A percentile compares a stretch with the other conserved stretches of the same genome.
Conservation (phyloP, 2,113 vertebrate species). For the Tauraco erythrolophus region DNA sequence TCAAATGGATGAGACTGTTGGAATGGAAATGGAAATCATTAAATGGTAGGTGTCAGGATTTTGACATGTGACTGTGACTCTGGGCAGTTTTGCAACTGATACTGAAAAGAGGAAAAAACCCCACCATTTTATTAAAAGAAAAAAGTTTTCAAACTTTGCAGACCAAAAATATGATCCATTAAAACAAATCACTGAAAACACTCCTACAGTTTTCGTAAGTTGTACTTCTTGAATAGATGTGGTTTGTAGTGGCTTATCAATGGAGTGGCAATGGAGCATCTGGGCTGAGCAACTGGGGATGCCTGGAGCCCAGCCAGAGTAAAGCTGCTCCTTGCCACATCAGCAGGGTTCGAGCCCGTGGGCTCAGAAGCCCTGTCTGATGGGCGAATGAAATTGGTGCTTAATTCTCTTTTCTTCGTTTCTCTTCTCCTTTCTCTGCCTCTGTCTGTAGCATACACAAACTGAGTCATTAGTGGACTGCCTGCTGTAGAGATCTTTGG, state of each 20-base stretch:
- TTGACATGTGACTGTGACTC: background rate
- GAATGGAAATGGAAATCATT: slow-evolving; percentile 15
- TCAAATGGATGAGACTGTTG: background rate
- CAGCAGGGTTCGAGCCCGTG: background rate
- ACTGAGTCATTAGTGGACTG: slow-evolving; percentile 61
- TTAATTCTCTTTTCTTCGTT: background rate
- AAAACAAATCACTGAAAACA: background rate
- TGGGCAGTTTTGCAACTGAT: background rate
- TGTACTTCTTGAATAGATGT: background rate
- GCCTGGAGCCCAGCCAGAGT: background rate
- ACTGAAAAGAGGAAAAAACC: background rate
- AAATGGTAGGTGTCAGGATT: background rate
- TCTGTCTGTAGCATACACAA: background rate
- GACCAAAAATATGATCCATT: background rate
- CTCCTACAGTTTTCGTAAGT: background rate
- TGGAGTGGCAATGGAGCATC: background rate
- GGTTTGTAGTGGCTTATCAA: background rate
- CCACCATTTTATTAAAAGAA: background rate
- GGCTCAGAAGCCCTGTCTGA: background rate
- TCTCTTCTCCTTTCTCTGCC: background rate
- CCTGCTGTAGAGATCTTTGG: slow-evolving; percentile 54
- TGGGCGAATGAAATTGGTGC: background rate
- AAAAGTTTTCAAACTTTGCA: slow-evolving; percentile 2
- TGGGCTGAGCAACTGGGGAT: background rate
- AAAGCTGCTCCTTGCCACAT: background rate